Percentiles rank a stretch among this genome's conserved stretches.
Conservation (phyloP, 2,888 invertebrate species). For the Sesia apiformis region DNA sequence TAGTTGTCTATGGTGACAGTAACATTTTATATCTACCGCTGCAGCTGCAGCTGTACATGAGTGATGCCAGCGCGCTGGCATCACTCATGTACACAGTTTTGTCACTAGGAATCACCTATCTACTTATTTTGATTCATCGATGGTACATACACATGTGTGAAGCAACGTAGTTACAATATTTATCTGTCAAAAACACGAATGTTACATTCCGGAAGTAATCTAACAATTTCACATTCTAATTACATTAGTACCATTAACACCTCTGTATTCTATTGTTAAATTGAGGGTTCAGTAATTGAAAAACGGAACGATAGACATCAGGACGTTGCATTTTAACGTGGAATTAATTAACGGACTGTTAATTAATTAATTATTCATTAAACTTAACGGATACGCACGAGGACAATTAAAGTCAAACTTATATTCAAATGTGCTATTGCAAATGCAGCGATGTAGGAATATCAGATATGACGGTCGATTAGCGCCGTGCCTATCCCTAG, state of each 20-base stretch:
- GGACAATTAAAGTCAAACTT: not conserved
- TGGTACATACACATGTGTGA: not conserved
- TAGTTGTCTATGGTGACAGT: too few relatives aligned
- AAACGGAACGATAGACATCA: slow-evolving; percentile 8
- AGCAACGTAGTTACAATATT: not conserved
- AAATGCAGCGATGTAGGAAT: too few relatives aligned
- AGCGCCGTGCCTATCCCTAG: too few relatives aligned
- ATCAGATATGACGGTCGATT: too few relatives aligned
- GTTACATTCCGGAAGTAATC: not conserved
- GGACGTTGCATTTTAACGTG: not conserved
- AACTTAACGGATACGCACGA: not conserved
- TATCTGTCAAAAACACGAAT: not conserved
- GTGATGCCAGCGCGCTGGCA: too few relatives aligned
- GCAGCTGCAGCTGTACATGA: too few relatives aligned
- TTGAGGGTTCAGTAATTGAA: slow-evolving; percentile 10
- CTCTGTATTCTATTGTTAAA: slow-evolving; percentile 10
- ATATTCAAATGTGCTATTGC: too few relatives aligned
- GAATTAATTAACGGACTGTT: not conserved
- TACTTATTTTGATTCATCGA: not conserved
- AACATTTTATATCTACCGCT: too few relatives aligned
- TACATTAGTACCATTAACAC: slow-evolving; percentile 15
- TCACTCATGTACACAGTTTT: too few relatives aligned
- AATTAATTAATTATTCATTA: not conserved
- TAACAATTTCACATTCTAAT: slow-evolving; percentile 10
- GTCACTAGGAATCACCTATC: not conserved